Evolutionary conservation across 2,888 invertebrate genomes (phyloP), one percentile per base, ranked within the genome.

Genomic region (Ectemnius continuus): DNA sequence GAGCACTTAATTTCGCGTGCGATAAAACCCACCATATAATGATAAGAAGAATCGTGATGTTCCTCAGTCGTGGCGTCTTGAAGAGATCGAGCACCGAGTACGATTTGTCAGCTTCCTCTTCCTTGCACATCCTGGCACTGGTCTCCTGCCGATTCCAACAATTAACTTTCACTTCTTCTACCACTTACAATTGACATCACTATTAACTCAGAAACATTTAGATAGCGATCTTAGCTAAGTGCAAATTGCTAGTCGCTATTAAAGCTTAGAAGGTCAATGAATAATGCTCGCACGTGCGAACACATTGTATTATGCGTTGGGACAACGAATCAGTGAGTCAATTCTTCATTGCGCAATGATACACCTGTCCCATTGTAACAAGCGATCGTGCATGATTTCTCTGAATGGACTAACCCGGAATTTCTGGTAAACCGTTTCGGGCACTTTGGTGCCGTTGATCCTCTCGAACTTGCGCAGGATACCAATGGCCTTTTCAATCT

Each of bases 1-100:
- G n/a, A 52, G 52, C 14, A 52, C 8, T 36, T 52, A 11, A 52
- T 52, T 52, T 36, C 6, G 36, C 8, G 6, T 6, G 36, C 36
- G 16, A 52, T 52, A 14, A 13, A 16, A 83, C 87, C 83, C 85
- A 92, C 97, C 97, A 97, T 81, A 97, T 96, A 2, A 96, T 83
- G 80, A 96, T 96, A 23, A 97, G 92, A 0, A 97, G 92, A 61
- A 97, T 91, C 0, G 97, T 95, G 75, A 95, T 95, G 75, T 93
- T 94, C 4, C 97, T 92, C 14, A 97, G 90, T 0, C 96, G 93
- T 0, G 97, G 96, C 0, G 95, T 96, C 84, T 91, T 94, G 90
- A 97, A 96, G 0, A 97, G 93, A 88, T 97, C 97, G 67, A 97
- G 81, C 0, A 97, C 95, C 0, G 97, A 96, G 89, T 96, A 96